Percentiles rank a stretch among this genome's conserved stretches.
Conservation (phyloP, 2,797 vertebrate genomes). For the Malurus splendens region DNA sequence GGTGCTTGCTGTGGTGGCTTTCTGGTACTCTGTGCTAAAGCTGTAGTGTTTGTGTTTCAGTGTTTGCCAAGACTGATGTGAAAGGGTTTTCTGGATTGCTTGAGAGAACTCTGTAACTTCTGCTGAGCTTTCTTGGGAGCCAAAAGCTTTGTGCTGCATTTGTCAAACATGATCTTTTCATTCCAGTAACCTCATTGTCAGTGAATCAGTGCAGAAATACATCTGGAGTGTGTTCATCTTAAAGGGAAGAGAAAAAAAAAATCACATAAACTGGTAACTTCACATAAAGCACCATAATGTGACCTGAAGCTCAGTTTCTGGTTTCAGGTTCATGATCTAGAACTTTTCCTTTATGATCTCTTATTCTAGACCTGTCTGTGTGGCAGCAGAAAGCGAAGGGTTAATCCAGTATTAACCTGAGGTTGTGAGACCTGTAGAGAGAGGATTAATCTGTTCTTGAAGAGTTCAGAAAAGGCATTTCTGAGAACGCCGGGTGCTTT, state of each 20-base stretch:
- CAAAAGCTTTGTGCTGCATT: neutral
- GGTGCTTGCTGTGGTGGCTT: neutral
- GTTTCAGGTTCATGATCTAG: neutral
- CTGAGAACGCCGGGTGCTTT: fast-evolving
- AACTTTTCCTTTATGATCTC: neutral
- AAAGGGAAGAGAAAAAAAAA: neutral
- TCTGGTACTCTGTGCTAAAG: neutral
- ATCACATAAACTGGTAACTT: neutral
- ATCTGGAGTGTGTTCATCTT: neutral
- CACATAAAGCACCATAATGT: neutral
- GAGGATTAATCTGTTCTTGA: neutral
- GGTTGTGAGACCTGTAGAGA: neutral
- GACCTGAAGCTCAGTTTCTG: neutral
- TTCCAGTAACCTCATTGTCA: neutral
- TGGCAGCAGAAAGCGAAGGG: neutral
- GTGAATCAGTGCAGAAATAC: neutral
- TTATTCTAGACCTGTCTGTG: neutral
- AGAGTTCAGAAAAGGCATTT: neutral
- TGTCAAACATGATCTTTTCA: neutral
- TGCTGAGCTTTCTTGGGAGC: neutral
- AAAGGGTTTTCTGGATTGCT: neutral
- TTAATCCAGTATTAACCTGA: neutral
- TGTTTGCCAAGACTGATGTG: neutral
- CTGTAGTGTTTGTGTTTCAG: neutral
- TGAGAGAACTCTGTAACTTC: neutral